phyloP scores from a whole-genome alignment of 2,888 invertebrate species.

The Catocala fraxini region DNA sequence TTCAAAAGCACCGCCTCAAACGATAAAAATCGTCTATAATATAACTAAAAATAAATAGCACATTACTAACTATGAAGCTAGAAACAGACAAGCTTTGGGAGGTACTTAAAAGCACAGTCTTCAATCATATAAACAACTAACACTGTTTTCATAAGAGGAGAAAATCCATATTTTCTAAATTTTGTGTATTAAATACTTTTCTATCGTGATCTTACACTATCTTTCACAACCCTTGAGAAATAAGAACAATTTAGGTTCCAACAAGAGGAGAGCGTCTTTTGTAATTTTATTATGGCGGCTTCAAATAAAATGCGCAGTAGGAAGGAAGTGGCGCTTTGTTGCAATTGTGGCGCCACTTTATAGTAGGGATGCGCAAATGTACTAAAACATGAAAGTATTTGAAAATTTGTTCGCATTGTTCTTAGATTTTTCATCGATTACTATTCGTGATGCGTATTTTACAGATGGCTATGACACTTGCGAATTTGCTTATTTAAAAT shows the following conservation, averaged over 20 bases:
- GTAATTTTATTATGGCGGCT: not conserved
- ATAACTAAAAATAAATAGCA: slow-evolving; percentile 61
- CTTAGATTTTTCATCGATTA: too few relatives aligned
- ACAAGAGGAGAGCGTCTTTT: not conserved
- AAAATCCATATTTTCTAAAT: too few relatives aligned
- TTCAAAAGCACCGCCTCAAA: slow-evolving; percentile 82
- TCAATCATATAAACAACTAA: slow-evolving; percentile 23
- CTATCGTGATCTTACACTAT: not conserved
- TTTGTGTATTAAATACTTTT: too few relatives aligned
- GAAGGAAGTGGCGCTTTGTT: too few relatives aligned
- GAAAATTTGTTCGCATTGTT: too few relatives aligned
- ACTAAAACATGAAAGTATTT: too few relatives aligned
- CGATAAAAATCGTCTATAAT: slow-evolving; percentile 43
- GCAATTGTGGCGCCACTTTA: too few relatives aligned
- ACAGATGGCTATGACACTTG: too few relatives aligned
- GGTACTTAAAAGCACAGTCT: slow-evolving; percentile 57
- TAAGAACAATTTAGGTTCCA: not conserved
- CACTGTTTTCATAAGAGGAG: slow-evolving; percentile 5
- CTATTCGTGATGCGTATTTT: too few relatives aligned
- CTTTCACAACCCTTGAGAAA: slow-evolving; percentile 20
- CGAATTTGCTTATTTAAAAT: too few relatives aligned
- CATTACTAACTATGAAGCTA: slow-evolving; percentile 49
- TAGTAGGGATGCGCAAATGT: too few relatives aligned
- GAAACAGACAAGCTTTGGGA: slow-evolving; percentile 57
- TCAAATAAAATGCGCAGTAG: too few relatives aligned